phyloP scores from a whole-genome alignment of 1,140 invertebrate genomes.

The Penaeus japonicus region DNA sequence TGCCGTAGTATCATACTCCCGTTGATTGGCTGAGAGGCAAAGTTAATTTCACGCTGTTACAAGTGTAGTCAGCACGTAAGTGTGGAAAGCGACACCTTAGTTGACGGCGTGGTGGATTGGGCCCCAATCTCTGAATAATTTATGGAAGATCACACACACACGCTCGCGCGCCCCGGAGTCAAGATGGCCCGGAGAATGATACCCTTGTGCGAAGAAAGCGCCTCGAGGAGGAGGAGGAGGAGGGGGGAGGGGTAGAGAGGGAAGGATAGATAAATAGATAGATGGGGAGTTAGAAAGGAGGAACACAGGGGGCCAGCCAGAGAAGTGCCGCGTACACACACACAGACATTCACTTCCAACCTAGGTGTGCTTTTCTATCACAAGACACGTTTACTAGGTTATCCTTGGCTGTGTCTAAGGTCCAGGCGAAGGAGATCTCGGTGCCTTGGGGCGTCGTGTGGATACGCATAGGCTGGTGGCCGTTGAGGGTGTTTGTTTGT shows the following conservation, averaged over 20 bases:
- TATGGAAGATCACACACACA: slow-evolving; percentile 50
- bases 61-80: slow-evolving; percentile 53
- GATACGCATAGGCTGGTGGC: too few species aligned
- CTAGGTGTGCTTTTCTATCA: too few species aligned
- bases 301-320: not conserved
- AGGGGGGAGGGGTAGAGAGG: not conserved
- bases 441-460: too few species aligned
- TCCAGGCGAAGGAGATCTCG: too few species aligned
- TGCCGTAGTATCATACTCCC: slow-evolving; percentile 44
- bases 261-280: not conserved
- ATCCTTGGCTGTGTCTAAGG: too few species aligned
- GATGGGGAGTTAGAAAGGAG: not conserved
- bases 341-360: not conserved
- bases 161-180: slow-evolving; percentile 24
- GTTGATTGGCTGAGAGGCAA: slow-evolving; percentile 52
- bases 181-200: slow-evolving; percentile 49
- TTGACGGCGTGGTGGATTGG: slow-evolving; percentile 50
- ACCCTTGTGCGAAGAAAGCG: slow-evolving; percentile 11
- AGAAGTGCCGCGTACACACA: not conserved
- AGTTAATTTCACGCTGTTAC: slow-evolving; percentile 55
- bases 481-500: too few species aligned
- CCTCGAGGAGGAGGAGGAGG: not conserved
- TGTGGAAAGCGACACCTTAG: slow-evolving; percentile 51
- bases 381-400: too few species aligned
- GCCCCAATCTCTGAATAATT: slow-evolving; percentile 53